Evolutionary conservation across 2,113 vertebrate genomes (phyloP).

Genomic region (Mormyrus iriodes): DNA sequence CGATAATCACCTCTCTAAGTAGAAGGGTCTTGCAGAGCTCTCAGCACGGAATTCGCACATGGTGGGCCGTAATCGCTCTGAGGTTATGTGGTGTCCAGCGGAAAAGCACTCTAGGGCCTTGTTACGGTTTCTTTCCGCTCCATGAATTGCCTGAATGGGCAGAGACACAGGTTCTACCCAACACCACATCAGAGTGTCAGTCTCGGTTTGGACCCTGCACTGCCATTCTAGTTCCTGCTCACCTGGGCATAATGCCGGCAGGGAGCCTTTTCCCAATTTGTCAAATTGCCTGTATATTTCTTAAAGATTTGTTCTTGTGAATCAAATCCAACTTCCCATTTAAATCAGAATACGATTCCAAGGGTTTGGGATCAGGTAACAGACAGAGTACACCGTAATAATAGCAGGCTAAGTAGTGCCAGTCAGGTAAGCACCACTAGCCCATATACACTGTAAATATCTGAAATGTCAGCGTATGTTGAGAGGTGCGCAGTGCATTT

Average conservation of each 20-base stretch:
- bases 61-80: conserved; percentile 10
- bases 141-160: not conserved
- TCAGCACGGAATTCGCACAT: not conserved
- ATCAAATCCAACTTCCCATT: not conserved
- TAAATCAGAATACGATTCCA: not conserved
- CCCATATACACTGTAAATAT: not conserved
- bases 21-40: conserved; percentile 8
- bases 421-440: not conserved
- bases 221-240: not conserved
- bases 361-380: not conserved
- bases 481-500: not conserved
- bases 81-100: not conserved
- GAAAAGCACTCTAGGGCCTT: conserved; percentile 4
- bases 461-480: not conserved
- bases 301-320: not conserved
- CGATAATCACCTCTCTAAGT: conserved; percentile 3
- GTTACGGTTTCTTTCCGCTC: not conserved
- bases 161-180: not conserved
- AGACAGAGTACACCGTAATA: not conserved
- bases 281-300: not conserved
- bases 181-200: not conserved
- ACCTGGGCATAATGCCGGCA: not conserved
- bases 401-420: not conserved
- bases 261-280: not conserved
- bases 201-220: not conserved